Evolutionary conservation across 1,140 invertebrate genomes (phyloP), one percentile per base, ranked within the genome.

Genomic region (Lordiphosa mommai): DNA sequence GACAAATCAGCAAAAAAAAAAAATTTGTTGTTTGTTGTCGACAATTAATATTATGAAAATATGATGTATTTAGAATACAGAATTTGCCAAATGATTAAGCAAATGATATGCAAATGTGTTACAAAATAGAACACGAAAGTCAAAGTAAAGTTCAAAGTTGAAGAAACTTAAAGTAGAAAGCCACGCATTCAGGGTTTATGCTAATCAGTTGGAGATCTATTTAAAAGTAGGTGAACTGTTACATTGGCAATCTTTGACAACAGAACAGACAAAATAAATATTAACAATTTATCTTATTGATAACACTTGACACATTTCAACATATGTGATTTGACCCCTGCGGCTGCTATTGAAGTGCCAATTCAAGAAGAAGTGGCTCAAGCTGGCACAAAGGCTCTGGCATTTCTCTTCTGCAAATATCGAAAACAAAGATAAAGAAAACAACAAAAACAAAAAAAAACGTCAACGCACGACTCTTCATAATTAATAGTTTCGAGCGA

Each of bases 361-460:
- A 50, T 43, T 46, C 40, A 44, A 41, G 59, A 47, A 36, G 6
- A 33, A 32, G 23, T 43, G 40, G 10, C 36, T 38, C 36, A 23
- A 43, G 20, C 16, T 4, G 40, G 10, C 16, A 32, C 36, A 38
- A 56, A 59, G 55, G 56, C 55, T 48, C 34, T 46, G 53, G 46
- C 61, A 58, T 57, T 52, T 76, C 44, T 82, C 55, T 64, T 53
- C 66, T 66, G 56, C 67, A 64, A 74, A 68, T 67, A 74, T 67
- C 48, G 40, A 68, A 23, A 23, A 40, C 38, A 72, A 55, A 53
- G 36, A 20, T 51, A 60, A 72, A 23, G 73, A 52, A 61, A 77
- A 12, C 23, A 38, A 7, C 33, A n/a, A 34, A 47, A 27, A 17
- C 4, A n/a, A 41, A 43, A 27, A 6, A 57, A 34, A 58, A 47